These are phyloP conservation scores for Cataglyphis hispanica DNA, from an alignment of 1,140 invertebrate species.

Conservation along the genomic window DNA sequence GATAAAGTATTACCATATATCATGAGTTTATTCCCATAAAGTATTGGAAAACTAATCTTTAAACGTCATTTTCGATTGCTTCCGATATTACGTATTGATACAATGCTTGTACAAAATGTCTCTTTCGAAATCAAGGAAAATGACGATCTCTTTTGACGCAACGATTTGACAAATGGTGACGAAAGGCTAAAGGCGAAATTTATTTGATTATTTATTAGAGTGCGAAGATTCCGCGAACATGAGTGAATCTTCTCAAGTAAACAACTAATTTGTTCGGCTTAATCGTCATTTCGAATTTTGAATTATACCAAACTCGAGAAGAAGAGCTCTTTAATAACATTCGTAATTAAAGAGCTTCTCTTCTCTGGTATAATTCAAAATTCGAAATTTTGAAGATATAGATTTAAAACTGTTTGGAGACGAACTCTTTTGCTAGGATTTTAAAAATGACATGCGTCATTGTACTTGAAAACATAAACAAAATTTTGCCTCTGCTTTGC, in stretches of 20 bases:
- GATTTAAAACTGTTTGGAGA: not conserved
- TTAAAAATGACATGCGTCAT: not conserved
- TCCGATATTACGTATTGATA: conserved; percentile 15
- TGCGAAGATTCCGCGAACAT: not conserved
- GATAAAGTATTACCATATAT: conserved; percentile 4
- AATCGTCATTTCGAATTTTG: too few species aligned
- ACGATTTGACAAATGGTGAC: not conserved
- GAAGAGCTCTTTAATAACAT: too few species aligned
- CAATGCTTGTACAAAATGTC: not conserved
- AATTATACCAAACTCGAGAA: too few species aligned
- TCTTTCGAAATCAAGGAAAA: not conserved
- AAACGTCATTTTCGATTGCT: not conserved
- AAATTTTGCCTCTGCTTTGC: not conserved
- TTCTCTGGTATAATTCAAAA: not conserved
- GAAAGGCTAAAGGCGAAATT: not conserved
- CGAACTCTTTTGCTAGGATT: not conserved
- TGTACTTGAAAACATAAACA: not conserved
- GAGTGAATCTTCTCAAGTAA: not conserved
- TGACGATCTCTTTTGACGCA: not conserved
- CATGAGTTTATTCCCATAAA: not conserved
- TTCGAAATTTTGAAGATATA: not conserved
- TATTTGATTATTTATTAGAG: not conserved
- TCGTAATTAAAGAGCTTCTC: not conserved
- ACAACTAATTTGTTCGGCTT: not conserved
- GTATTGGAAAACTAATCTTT: not conserved